Base-by-base conservation (phyloP, 2,888 invertebrate genomes). In the Phengaris arion region DNA sequence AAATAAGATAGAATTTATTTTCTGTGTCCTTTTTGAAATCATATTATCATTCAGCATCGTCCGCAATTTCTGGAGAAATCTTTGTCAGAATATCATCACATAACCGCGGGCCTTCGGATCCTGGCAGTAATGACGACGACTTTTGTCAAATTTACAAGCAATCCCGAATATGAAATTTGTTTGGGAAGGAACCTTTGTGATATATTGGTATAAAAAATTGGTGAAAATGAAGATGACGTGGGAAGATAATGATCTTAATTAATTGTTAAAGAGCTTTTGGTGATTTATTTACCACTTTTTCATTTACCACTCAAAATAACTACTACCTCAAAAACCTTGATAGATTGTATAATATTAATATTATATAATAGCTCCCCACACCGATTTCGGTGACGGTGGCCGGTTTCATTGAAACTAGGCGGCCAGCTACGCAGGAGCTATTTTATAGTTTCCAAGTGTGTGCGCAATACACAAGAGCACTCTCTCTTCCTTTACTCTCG, bases 81-180 rank as follows among this genome's bases (percentile, higher is more conserved):
- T 72, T 75, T 77, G 76, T 75, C 77, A 76, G 75, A 79, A 88
- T 87, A 87, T 85, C 48, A 82, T 84, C 83, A 81, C 79, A 79
- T 78, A 79, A 80, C 81, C 81, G 78, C 81, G 78, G 81, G 81
- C 80, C 76, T 75, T 76, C 75, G 77, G 77, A 74, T 51, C 75
- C 77, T 79, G 79, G 15, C 73, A 75, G 74, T 79, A 79, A 79
- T 77, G 77, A 68, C 7, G 12, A 68, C 13, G 12, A 52, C 54
- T 54, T 72, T 72, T 54, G 51, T 54, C 35, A 72, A 72, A 72
- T 72, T 72, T 72, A 72, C 72, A 72, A 52, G 70, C 70, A 51
- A 52, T 52, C 72, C 54, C 54, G 69, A 69, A 69, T 69, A 46
- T 69, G 48, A 69, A 69, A 69, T 69, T 69, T 69, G 69, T 15